Conservation (phyloP, 2,797 vertebrate species). For the Coregonus suidteri region DNA sequence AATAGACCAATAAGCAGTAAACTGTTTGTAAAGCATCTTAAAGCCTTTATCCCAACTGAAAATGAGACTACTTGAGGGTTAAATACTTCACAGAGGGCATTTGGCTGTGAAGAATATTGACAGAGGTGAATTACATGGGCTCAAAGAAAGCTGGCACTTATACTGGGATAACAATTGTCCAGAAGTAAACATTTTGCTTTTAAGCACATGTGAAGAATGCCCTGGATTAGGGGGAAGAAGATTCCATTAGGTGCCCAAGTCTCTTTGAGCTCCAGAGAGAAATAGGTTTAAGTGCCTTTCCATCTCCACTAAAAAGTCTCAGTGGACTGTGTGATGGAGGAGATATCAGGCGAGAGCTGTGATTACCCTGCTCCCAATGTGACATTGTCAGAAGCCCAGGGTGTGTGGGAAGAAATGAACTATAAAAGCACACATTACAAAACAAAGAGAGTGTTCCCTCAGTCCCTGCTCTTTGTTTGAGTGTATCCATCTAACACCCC, state of each 20-base stretch:
- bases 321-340: constrained; percentile 21
- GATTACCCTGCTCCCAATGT: constrained; percentile 39
- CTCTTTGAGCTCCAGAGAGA: background rate
- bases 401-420: background rate
- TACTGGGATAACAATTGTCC: constrained; percentile 1
- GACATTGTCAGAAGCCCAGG: constrained; percentile 35
- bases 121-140: constrained; percentile 3
- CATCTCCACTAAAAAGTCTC: background rate
- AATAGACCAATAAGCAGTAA: background rate
- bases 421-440: constrained; percentile 5
- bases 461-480: constrained; percentile 8
- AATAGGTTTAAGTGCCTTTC: background rate
- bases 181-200: constrained; percentile 7
- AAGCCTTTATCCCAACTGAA: background rate
- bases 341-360: constrained; percentile 33
- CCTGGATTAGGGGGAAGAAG: background rate
- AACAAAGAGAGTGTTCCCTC: constrained; percentile 4
- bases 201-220: background rate
- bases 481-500: background rate
- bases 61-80: background rate
- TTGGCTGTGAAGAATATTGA: constrained; percentile 6
- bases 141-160: constrained; percentile 3
- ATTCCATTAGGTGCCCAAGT: background rate
- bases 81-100: background rate
- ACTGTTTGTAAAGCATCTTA: background rate